Base-by-base conservation (phyloP, 2,113 vertebrate species). In the Thomomys bottae region DNA sequence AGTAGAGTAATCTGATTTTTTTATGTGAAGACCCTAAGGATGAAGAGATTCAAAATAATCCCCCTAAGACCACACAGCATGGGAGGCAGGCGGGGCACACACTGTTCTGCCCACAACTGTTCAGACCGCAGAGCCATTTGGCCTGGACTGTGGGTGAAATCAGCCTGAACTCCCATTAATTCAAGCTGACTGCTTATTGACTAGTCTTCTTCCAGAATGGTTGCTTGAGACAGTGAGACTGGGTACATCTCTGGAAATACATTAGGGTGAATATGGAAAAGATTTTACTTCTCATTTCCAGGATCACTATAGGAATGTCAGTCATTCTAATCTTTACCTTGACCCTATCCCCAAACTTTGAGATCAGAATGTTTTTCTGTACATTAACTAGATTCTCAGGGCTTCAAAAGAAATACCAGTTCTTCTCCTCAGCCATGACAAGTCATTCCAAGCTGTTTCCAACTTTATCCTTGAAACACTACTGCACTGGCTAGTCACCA, bases 241-340 rank as follows among this genome's bases (percentile, higher is more conserved):
- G 91, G 81, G 87, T 54, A 26, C 6, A 24, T 66, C 81, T 49
- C 71, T 92, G 83, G 84, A 93, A 96, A 72, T 88, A 9, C 0
- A 38, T 75, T 49, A 26, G 23, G 45, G 90, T 61, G 64, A 92
- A 71, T 49, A 45, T 93, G 80, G 88, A 73, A 86, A 77, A 81
- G 72, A 36, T 80, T 92, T 90, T 82, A 66, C 76, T 89, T 89
- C 66, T 71, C 0, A 85, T 94, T 93, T 95, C 88, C 70, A 92
- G 32, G 18, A 34, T 76, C 26, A 1, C 45, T 78, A 36, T 24
- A 71, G 6, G 87, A 63, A 61, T 40, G 63, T 57, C 36, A 93
- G 76, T 87, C 59, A 57, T 85, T 94, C 86, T 86, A 81, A 57
- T 23, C n/a, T 14, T 17, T 8, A 54, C 30, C 17, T 17, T 8